Evolutionary conservation across 1,140 invertebrate species (phyloP).

Genomic region (Carcinoscorpius rotundicauda): DNA sequence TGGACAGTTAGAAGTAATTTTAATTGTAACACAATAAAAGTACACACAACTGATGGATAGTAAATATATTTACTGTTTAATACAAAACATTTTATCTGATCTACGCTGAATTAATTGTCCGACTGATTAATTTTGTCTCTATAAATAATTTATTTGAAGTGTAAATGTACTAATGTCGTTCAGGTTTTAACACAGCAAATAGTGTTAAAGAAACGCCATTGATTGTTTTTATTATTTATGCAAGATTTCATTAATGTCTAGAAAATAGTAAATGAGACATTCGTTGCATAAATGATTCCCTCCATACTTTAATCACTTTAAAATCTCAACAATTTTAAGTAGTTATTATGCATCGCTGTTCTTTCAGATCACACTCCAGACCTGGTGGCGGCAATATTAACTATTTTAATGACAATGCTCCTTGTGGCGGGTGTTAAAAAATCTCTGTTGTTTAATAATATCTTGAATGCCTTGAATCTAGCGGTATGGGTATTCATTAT

Average conservation of each 20-base stretch:
- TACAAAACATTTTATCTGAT: no score
- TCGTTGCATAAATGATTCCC: no score
- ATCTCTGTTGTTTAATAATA: constrained; percentile 79
- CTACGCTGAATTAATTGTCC: no score
- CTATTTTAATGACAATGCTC: constrained; percentile 70
- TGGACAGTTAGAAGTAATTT: no score
- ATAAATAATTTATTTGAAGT: no score
- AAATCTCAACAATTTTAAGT: constrained; percentile 20
- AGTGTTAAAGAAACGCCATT: constrained; percentile 24
- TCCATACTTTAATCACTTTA: no score
- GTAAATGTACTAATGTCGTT: no score
- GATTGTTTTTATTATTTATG: constrained; percentile 27
- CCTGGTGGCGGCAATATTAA: constrained; percentile 71
- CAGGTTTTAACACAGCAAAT: neutral
- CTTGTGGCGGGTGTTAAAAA: constrained; percentile 84
- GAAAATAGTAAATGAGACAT: neutral
- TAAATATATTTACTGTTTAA: no score
- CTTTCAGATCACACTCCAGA: constrained; percentile 41
- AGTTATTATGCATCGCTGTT: constrained; percentile 7
- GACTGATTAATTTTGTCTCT: no score
- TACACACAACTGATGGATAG: no score
- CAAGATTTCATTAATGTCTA: constrained; percentile 21
- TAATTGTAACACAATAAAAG: no score
- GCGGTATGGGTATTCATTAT: constrained; percentile 82
- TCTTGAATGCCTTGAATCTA: constrained; percentile 75